Evolutionary conservation across 2,888 invertebrate genomes (phyloP).

Genomic region (Mimas tiliae): DNA sequence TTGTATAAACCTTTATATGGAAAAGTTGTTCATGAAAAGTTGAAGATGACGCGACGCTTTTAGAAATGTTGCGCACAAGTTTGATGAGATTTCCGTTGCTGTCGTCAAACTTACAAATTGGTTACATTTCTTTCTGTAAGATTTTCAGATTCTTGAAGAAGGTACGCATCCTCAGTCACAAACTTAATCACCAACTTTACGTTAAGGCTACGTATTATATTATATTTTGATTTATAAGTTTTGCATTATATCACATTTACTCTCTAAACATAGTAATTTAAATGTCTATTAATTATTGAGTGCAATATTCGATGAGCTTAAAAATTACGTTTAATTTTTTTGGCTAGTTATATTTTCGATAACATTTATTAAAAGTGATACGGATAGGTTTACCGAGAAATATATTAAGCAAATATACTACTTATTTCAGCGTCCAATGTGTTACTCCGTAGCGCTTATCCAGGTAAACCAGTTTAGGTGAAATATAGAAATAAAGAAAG

Average conservation of each 20-base stretch:
- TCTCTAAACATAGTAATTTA: too few species aligned
- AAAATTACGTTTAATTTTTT: too few species aligned
- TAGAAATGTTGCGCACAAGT: constrained; percentile 10
- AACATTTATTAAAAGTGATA: background rate
- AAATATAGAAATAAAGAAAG: too few species aligned
- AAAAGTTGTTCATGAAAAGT: constrained; percentile 5
- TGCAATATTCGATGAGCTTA: too few species aligned
- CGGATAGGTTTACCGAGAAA: too few species aligned
- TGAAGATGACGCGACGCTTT: constrained; percentile 14
- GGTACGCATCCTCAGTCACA: background rate
- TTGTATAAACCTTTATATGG: background rate
- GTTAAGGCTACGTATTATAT: background rate
- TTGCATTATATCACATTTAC: too few species aligned
- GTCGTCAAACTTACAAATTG: constrained; percentile 21
- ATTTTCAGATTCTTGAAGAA: constrained; percentile 8
- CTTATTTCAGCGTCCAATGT: background rate
- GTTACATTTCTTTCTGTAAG: constrained; percentile 7
- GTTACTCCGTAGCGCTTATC: background rate
- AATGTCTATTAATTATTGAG: too few species aligned
- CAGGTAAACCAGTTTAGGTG: constrained; percentile 6
- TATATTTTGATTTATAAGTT: too few species aligned
- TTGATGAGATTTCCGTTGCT: constrained; percentile 24
- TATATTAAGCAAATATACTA: background rate
- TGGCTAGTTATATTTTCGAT: too few species aligned
- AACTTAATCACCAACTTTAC: background rate